Percentiles rank a stretch among this genome's conserved stretches.
These are phyloP conservation scores for Dynastes maya DNA, from an alignment of 2,888 invertebrate species.

Conservation along the genomic window DNA sequence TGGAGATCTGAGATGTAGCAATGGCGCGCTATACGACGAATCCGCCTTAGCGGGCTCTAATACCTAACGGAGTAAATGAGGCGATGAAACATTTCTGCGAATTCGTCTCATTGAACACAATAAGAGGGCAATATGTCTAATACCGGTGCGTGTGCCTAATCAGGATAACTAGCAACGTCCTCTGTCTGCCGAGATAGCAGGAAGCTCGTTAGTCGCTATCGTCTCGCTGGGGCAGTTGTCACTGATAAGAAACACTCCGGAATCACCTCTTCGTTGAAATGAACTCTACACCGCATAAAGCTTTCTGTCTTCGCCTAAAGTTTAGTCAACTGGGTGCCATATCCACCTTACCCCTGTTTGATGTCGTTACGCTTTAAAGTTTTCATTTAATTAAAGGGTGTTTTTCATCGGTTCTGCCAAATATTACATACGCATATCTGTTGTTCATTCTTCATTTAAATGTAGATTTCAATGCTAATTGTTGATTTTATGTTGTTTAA, in stretches of 20 bases:
- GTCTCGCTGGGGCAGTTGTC: slow-evolving; percentile 65
- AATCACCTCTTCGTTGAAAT: slow-evolving; percentile 47
- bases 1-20: not conserved
- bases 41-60: slow-evolving; percentile 18
- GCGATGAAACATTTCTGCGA: slow-evolving; percentile 37
- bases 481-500: not conserved
- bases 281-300: slow-evolving; percentile 57
- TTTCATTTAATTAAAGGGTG: slow-evolving; percentile 38
- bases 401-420: slow-evolving; percentile 11
- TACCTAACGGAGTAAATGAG: slow-evolving; percentile 36
- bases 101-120: slow-evolving; percentile 48
- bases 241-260: slow-evolving; percentile 60
- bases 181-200: slow-evolving; percentile 59
- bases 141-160: slow-evolving; percentile 56
- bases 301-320: slow-evolving; percentile 49
- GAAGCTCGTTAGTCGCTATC: slow-evolving; percentile 66
- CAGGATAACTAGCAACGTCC: slow-evolving; percentile 56
- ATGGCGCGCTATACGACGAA: not conserved
- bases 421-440: not conserved
- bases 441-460: slow-evolving; percentile 20
- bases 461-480: not conserved
- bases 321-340: slow-evolving; percentile 41
- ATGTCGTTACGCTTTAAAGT: slow-evolving; percentile 38
- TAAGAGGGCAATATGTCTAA: slow-evolving; percentile 51
- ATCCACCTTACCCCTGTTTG: slow-evolving; percentile 21